Evolutionary conservation across 2,888 invertebrate genomes (phyloP), one percentile per base, ranked within the genome.

Genomic region (Crocallis elinguaria): DNA sequence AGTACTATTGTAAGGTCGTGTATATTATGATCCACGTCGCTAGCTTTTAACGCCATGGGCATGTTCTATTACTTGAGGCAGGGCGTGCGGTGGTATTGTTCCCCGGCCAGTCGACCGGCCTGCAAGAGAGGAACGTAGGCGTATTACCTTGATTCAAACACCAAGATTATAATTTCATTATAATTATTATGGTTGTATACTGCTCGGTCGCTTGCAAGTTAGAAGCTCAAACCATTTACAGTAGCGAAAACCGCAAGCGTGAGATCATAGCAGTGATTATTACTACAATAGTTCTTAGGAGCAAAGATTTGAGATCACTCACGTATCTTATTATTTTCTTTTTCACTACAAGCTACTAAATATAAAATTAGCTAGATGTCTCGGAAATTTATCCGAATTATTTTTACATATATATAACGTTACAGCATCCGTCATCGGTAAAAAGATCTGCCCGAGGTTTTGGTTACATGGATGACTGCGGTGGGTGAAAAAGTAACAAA

Each of bases 391-490:
- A 53, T 55, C 52, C 58, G 29, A 63, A 60, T 65, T 42, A 56
- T 55, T 29, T 19, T 9, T 8, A 49, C 49, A 48, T 58, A 62
- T 44, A 54, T 67, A 66, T 71, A 66, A 64, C 61, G 60, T 75
- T 71, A 72, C 80, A 77, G 74, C 81, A 80, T 82, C 79, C 77
- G 72, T 66, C 50, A 69, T 59, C 49, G 66, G 84, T 86, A 87
- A 88, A 79, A 65, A 71, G 82, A 89, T 86, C 66, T 74, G 76
- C 76, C 30, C 32, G 32, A 23, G 37, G 37, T 33, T 88, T 79
- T 64, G 67, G 79, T 89, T 86, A 81, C 89, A 76, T 63, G 73
- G 71, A 79, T 80, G 77, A 64, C 71, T 79, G 82, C 73, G 82
- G 84, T 86, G 79, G 79, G 77, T 75, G 73, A 72, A 69, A 77